These are phyloP conservation scores for Anoplolepis gracilipes DNA, from an alignment of 1,140 invertebrate genomes.

Conservation along the genomic window DNA sequence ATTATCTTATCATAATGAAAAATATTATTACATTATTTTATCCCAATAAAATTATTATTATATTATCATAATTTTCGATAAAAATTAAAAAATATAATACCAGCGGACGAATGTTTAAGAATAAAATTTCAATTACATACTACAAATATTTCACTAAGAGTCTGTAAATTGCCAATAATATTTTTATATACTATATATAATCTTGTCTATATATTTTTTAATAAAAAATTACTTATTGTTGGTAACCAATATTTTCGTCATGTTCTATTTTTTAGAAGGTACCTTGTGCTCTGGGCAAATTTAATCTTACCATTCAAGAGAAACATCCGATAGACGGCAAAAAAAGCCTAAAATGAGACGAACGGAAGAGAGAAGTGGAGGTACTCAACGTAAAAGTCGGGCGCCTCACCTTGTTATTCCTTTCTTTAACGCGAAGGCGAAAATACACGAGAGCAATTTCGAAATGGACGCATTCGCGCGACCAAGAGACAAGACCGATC, in stretches of 20 bases:
- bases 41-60: no score
- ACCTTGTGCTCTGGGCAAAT: neutral
- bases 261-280: neutral
- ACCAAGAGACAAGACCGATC: conserved; percentile 37
- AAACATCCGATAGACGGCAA: neutral
- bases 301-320: neutral
- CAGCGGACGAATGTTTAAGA: neutral
- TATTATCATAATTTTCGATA: neutral
- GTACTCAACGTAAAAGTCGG: conserved; percentile 16
- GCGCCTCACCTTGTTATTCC: conserved; percentile 59
- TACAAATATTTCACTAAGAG: no score
- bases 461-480: conserved; percentile 65
- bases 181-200: neutral
- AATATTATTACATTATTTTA: no score
- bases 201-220: neutral
- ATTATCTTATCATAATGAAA: neutral
- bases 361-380: neutral
- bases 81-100: neutral
- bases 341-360: neutral
- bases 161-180: no score
- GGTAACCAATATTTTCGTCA: neutral
- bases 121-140: neutral
- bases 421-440: conserved; percentile 17
- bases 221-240: neutral
- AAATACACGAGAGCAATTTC: conserved; percentile 66